phyloP scores from a whole-genome alignment of 2,888 invertebrate genomes.

The Drosophila monieri region DNA sequence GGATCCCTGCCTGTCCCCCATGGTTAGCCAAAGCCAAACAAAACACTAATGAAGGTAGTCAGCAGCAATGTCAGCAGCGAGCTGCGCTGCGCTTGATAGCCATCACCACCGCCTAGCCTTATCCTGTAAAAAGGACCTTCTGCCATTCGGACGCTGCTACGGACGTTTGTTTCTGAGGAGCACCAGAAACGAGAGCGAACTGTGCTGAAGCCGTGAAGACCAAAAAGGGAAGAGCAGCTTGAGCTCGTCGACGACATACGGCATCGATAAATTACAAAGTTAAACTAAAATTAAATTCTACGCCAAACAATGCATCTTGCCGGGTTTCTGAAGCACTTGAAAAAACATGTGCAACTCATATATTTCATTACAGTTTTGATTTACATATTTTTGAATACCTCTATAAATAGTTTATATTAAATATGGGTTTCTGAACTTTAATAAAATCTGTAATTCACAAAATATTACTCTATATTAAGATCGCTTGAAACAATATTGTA shows the following conservation, averaged over 20 bases:
- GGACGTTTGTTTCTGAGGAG: constrained; percentile 8
- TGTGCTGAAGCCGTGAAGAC: constrained; percentile 1
- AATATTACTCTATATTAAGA: too few species aligned
- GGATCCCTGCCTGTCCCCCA: constrained; percentile 40
- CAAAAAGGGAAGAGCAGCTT: constrained; percentile 14
- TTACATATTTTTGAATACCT: not conserved
- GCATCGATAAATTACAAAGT: constrained; percentile 79
- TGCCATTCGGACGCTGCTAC: constrained; percentile 23
- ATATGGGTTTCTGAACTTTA: too few species aligned
- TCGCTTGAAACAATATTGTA: not conserved
- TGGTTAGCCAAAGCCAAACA: constrained; percentile 72
- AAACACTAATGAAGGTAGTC: constrained; percentile 80
- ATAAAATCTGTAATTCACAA: too few species aligned
- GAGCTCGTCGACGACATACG: constrained; percentile 72
- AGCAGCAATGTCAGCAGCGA: constrained; percentile 38
- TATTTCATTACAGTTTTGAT: too few species aligned
- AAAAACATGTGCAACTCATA: not conserved
- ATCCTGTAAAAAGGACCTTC: constrained; percentile 25
- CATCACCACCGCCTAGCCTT: constrained; percentile 43
- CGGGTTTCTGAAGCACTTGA: constrained; percentile 21
- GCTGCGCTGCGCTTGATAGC: constrained; percentile 32
- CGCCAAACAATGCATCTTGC: constrained; percentile 79
- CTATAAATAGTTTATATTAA: too few species aligned
- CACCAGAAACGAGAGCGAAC: constrained; percentile 1
- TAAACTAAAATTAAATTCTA: constrained; percentile 80